Evolutionary conservation across 2,888 invertebrate species (phyloP), one percentile per base, ranked within the genome.

Genomic region (Pterostichus madidus): DNA sequence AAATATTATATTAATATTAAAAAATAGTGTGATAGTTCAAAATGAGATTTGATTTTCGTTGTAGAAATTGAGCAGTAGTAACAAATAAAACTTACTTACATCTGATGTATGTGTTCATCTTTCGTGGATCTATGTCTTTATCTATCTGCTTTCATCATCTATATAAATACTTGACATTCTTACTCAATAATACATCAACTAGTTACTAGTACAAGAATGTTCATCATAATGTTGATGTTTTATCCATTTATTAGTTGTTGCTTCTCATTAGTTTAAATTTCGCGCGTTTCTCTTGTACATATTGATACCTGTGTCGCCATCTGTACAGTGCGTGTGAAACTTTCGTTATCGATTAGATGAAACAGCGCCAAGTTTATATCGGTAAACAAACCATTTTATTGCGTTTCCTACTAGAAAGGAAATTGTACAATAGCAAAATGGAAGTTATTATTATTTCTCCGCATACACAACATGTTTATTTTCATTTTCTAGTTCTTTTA

Each of bases 281-380:
- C 59, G 75, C 81, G 61, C 68, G 32, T 61, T 24, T 80, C 13
- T 49, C 59, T 75, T 81, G 81, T 81, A 81, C 32, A 75, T 81
- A 80, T 39, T 24, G 15, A 59, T 81, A 71, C 39, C 39, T 56
- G 44, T 81, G 46, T 59, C 49, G 81, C 81, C 61, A 81, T 75
- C 81, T 81, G 61, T 81, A 61, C 61, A 46, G 59, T 56, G 13
- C 61, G 59, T 46, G 39, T 17, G 7, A 59, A 75, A 53, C 80
- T 80, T 39, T 5, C 24, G 31, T 49, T 81, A 81, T 81, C 61
- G 81, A 81, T 81, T 71, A 35, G 15, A 46, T 64, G 46, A 46
- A 59, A 31, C 64, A 64, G 79, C 79, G 79, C 79, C 31, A 64
- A 64, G 59, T 78, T 78, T 68, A 39, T 44, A 79, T 24, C 32